Conservation (phyloP, 2,888 invertebrate species). For the Volucella inanis region DNA sequence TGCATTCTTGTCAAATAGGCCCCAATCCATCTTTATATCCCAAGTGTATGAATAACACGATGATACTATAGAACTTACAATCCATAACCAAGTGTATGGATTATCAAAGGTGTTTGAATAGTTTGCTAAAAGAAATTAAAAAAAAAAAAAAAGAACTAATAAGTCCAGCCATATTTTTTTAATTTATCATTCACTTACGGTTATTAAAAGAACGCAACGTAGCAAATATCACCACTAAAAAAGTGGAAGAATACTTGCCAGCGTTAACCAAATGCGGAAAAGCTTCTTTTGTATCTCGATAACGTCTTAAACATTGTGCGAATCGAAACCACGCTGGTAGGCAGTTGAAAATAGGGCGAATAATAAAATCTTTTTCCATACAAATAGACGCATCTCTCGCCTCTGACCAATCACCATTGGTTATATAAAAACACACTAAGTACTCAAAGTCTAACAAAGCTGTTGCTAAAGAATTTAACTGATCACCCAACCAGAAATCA, state of each 20-base stretch:
- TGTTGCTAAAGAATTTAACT: slow-evolving; percentile 95
- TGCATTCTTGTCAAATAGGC: slow-evolving; percentile 94
- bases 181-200: slow-evolving; percentile 83
- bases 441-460: slow-evolving; percentile 97
- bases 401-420: slow-evolving; percentile 89
- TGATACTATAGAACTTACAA: slow-evolving; percentile 91
- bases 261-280: slow-evolving; percentile 99
- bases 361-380: slow-evolving; percentile 88
- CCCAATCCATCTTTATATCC: slow-evolving; percentile 99
- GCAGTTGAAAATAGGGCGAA: slow-evolving; percentile 93
- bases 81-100: slow-evolving; percentile 95
- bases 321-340: slow-evolving; percentile 99
- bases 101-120: slow-evolving; percentile 88
- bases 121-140: slow-evolving; percentile 82
- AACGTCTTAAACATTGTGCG: slow-evolving; percentile 97
- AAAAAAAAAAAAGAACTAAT: slow-evolving; percentile 44
- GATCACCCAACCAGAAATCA: slow-evolving; percentile 99
- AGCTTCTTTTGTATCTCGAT: slow-evolving; percentile 95
- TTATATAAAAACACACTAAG: slow-evolving; percentile 94
- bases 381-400: slow-evolving; percentile 86
- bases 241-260: slow-evolving; percentile 98
- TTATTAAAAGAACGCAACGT: slow-evolving; percentile 87
- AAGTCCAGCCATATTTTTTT: neutral
- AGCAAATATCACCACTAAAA: slow-evolving; percentile 95
- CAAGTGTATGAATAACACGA: slow-evolving; percentile 98